Conservation (phyloP, 1,140 invertebrate genomes). For the Micrasema minimum region DNA sequence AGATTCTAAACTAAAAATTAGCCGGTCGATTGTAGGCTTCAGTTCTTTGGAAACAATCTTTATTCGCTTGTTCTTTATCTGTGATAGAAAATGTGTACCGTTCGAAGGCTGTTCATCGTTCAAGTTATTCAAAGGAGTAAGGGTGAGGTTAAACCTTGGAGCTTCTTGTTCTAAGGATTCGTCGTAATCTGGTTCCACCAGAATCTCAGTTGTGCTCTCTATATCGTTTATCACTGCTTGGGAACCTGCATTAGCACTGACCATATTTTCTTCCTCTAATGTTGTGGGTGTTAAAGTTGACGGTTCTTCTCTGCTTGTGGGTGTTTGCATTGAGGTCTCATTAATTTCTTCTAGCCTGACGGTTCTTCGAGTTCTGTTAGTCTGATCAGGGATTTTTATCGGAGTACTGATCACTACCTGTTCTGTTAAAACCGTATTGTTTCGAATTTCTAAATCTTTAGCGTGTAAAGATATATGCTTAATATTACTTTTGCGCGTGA, state of each 20-base stretch:
- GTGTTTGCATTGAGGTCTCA: no score
- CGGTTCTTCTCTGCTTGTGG: no score
- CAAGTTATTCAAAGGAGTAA: no score
- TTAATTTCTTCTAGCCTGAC: background rate
- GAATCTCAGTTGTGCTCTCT: background rate
- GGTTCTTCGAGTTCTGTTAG: conserved; percentile 7
- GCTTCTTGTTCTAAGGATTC: conserved; percentile 15
- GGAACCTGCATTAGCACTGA: conserved; percentile 1
- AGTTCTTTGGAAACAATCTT: conserved; percentile 43
- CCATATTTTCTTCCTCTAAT: conserved; percentile 2
- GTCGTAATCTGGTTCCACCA: background rate
- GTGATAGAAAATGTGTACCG: conserved; percentile 50
- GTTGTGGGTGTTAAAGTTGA: background rate
- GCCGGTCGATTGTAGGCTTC: conserved; percentile 39
- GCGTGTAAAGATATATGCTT: conserved; percentile 74
- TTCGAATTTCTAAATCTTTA: conserved; percentile 69
- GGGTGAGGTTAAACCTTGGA: no score
- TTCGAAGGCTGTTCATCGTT: conserved; percentile 4
- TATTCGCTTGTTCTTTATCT: conserved; percentile 38
- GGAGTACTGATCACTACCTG: conserved; percentile 55
- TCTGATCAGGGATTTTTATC: background rate
- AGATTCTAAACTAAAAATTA: conserved; percentile 56
- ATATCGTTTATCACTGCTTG: no score
- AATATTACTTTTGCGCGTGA: conserved; percentile 57
- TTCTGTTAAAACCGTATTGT: conserved; percentile 60